phyloP scores from a whole-genome alignment of 2,888 invertebrate species.

The Sphecodes monilicornis region DNA sequence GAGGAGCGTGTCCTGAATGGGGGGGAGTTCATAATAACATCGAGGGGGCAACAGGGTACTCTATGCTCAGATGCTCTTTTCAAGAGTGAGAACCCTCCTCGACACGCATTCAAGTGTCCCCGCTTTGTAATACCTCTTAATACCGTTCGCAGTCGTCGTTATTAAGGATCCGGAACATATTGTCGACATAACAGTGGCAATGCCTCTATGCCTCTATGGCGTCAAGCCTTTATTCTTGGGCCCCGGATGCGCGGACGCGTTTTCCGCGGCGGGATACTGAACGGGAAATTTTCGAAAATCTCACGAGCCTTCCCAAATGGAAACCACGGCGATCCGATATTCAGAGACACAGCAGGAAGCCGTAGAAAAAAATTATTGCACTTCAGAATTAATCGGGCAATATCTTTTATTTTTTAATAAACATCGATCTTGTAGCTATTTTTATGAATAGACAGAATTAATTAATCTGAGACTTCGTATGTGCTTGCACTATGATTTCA shows the following conservation, averaged over 20 bases:
- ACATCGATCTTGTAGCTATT: no score
- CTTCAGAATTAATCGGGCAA: no score
- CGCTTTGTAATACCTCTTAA: slow-evolving; percentile 82
- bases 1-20: slow-evolving; percentile 72
- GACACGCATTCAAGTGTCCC: slow-evolving; percentile 82
- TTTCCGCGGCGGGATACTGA: slow-evolving; percentile 46
- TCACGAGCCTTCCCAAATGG: not conserved
- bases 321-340: not conserved
- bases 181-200: slow-evolving; percentile 75
- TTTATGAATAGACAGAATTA: no score
- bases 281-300: not conserved
- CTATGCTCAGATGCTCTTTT: slow-evolving; percentile 81
- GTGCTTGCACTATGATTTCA: no score
- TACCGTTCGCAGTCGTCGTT: slow-evolving; percentile 80
- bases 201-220: slow-evolving; percentile 63
- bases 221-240: slow-evolving; percentile 74
- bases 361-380: no score
- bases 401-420: no score
- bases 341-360: not conserved
- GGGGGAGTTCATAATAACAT: slow-evolving; percentile 80
- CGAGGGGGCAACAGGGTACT: slow-evolving; percentile 70
- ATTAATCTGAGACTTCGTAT: no score
- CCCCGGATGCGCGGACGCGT: slow-evolving; percentile 18
- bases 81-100: slow-evolving; percentile 77
- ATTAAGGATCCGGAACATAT: slow-evolving; percentile 81